A percentile compares a stretch with the other conserved stretches of the same genome.
phyloP scores from a whole-genome alignment of 2,888 invertebrate species.

The Alentia gelatinosa region DNA sequence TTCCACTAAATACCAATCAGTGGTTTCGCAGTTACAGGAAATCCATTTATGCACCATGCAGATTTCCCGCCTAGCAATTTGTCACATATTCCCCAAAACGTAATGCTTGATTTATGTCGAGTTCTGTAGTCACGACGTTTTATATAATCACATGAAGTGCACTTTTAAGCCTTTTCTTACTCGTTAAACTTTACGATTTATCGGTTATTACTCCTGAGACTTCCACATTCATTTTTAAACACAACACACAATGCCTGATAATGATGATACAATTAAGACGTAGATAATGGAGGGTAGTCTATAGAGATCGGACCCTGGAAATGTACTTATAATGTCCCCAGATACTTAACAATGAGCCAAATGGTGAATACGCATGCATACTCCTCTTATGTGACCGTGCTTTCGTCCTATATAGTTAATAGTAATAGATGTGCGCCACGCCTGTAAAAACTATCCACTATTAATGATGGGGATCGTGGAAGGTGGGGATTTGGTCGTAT shows the following conservation, averaged over 20 bases:
- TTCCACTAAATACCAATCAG: no score
- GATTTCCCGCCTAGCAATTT: no score
- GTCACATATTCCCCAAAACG: no score
- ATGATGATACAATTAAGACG: neutral
- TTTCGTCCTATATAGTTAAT: neutral
- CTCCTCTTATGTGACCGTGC: neutral
- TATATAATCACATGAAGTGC: no score
- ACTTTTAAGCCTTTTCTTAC: neutral
- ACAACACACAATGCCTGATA: neutral
- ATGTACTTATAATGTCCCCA: neutral
- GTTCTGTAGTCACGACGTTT: no score
- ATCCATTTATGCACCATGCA: no score
- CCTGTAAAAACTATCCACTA: neutral
- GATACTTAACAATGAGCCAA: neutral
- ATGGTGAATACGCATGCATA: neutral
- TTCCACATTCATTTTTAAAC: neutral
- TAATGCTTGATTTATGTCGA: no score
- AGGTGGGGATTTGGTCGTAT: slow-evolving; percentile 11
- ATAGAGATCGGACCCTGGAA: neutral
- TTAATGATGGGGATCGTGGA: neutral
- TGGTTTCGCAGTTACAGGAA: no score
- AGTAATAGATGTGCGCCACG: neutral
- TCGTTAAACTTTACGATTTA: slow-evolving; percentile 1
- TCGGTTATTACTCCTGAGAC: neutral
- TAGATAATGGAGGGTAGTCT: neutral